Percentiles rank a stretch among this genome's conserved stretches.
Evolutionary conservation across 2,888 invertebrate species (phyloP).

Genomic region (Xestoiulus laeticollis): DNA sequence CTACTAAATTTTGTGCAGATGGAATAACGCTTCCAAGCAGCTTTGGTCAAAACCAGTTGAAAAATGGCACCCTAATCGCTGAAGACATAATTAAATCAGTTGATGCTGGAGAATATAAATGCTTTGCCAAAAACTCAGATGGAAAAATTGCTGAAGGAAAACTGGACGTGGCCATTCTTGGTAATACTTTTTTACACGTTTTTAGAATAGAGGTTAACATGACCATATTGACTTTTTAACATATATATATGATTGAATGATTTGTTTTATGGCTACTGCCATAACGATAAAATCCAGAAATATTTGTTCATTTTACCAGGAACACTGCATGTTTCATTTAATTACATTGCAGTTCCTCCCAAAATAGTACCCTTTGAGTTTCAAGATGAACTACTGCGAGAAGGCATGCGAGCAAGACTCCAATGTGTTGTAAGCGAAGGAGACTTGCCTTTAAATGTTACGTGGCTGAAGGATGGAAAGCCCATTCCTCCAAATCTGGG

Average conservation of each 20-base stretch:
- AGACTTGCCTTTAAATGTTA: conserved; percentile 80
- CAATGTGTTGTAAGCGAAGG: conserved; percentile 83
- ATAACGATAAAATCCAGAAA: neutral
- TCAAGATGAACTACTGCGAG: conserved; percentile 65
- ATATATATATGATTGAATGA: neutral
- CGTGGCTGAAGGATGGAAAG: conserved; percentile 84
- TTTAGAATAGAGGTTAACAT: neutral
- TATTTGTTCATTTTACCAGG: neutral
- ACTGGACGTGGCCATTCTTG: conserved; percentile 20
- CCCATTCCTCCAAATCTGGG: conserved; percentile 62
- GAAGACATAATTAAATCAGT: neutral
- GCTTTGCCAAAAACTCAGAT: neutral
- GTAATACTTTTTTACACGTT: neutral
- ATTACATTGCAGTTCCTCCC: conserved; percentile 51
- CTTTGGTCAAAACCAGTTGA: neutral
- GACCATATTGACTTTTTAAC: too few relatives aligned
- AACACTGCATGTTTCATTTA: conserved; percentile 18
- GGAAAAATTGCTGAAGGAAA: neutral
- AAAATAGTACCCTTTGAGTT: conserved; percentile 53
- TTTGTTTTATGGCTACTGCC: neutral
- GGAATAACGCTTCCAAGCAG: neutral
- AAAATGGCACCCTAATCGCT: conserved; percentile 48
- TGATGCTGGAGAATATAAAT: conserved; percentile 52
- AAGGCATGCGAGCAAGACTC: conserved; percentile 82
- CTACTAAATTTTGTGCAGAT: conserved; percentile 48